Conservation (phyloP, 2,797 vertebrate species). For the Poeciliopsis gracilis region DNA sequence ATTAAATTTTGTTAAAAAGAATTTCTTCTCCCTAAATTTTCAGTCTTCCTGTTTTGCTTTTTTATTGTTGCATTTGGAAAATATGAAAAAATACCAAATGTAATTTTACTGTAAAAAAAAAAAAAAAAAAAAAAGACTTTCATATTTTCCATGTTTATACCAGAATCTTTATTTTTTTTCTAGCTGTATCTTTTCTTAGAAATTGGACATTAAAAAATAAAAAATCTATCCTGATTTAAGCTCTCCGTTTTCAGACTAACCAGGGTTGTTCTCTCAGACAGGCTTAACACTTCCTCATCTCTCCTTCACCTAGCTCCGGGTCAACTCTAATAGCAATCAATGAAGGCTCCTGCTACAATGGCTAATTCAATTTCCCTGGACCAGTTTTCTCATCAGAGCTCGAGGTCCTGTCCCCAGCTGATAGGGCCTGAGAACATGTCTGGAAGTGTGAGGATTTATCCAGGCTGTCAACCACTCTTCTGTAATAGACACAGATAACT, state of each 20-base stretch:
- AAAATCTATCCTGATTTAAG: background rate
- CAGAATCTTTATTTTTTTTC: background rate
- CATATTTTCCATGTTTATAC: background rate
- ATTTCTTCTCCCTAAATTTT: background rate
- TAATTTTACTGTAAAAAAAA: background rate
- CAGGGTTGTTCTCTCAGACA: conserved; percentile 55
- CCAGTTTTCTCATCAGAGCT: conserved; percentile 76
- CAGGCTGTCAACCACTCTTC: conserved; percentile 62
- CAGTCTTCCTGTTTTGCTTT: background rate
- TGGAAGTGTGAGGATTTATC: conserved; percentile 75
- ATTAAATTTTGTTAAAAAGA: background rate
- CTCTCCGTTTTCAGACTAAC: conserved; percentile 29
- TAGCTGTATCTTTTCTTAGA: conserved; percentile 24
- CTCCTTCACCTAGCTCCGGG: conserved; percentile 64
- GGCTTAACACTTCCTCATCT: conserved; percentile 60
- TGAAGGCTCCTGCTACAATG: conserved; percentile 75
- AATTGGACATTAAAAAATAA: background rate
- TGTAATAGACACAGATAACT: conserved; percentile 85
- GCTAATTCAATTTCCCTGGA: conserved; percentile 81
- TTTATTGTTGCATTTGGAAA: background rate
- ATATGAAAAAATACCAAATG: background rate
- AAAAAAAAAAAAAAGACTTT: background rate
- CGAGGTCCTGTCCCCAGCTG: conserved; percentile 78
- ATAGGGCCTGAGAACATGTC: conserved; percentile 74
- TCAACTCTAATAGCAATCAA: conserved; percentile 78